Conservation (phyloP, 2,888 invertebrate species). For the Nysson spinosus region DNA sequence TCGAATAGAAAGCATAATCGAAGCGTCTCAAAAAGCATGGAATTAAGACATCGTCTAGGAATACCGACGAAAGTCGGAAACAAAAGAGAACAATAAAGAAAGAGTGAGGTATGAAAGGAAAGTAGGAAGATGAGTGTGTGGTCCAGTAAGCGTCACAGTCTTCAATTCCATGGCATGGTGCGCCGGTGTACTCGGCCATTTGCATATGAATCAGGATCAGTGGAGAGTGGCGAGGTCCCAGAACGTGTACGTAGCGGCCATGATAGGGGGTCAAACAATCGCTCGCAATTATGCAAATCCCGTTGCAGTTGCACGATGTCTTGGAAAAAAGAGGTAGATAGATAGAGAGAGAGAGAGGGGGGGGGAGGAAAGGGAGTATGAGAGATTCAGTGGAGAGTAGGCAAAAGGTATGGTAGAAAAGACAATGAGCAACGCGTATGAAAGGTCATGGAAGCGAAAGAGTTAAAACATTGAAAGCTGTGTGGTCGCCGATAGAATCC, state of each 20-base stretch:
- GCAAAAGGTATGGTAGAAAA: too few relatives aligned
- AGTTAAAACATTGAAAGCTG: constrained; percentile 21
- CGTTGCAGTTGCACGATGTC: constrained; percentile 65
- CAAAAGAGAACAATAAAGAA: background rate
- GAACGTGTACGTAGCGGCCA: constrained; percentile 65
- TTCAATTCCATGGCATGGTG: constrained; percentile 62
- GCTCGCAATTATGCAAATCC: constrained; percentile 74
- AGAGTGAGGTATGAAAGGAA: constrained; percentile 27
- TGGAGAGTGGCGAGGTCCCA: constrained; percentile 59
- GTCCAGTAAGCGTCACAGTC: constrained; percentile 64
- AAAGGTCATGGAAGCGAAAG: constrained; percentile 14
- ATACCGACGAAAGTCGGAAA: background rate
- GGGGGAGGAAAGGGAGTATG: background rate
- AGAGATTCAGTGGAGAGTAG: too few relatives aligned
- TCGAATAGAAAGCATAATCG: too few relatives aligned
- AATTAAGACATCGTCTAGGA: too few relatives aligned
- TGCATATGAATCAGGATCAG: constrained; percentile 75
- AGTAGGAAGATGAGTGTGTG: constrained; percentile 51
- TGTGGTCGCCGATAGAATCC: constrained; percentile 5
- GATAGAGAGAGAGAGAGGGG: constrained; percentile 22
- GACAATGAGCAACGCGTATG: constrained; percentile 27
- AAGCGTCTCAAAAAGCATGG: too few relatives aligned
- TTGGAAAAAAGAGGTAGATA: constrained; percentile 38
- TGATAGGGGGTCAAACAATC: constrained; percentile 74
- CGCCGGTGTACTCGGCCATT: constrained; percentile 68